Evolutionary conservation across 2,113 vertebrate species (phyloP), one percentile per base, ranked within the genome.

Genomic region (Heterocephalus glaber): DNA sequence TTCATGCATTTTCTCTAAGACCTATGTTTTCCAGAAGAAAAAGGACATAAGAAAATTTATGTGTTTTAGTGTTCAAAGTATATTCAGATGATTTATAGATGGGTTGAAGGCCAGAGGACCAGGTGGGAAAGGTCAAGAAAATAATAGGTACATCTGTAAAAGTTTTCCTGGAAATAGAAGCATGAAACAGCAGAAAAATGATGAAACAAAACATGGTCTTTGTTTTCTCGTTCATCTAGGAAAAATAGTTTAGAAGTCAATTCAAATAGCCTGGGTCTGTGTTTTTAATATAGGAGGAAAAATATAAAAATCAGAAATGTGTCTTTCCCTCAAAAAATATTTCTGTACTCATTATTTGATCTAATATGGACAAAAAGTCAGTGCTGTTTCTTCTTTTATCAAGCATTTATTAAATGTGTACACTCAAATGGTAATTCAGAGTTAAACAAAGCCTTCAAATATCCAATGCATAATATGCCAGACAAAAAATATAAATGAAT

Each of bases 301-400:
- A 72, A 41, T 63, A 56, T 74, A 30, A 47, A 88, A 88, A 87
- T 95, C 22, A 93, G n/a, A 93, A 93, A 61, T 74, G 12, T 49
- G 1, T 88, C 7, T 86, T 90, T 54, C 3, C 28, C 35, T 4
- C 0, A 58, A 49, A 90, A 83, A 74, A 26, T 16, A 79, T 83
- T 90, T 80, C 63, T 93, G 49, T 20, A 84, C 22, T 38, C 22
- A 70, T 85, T 79, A 79, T 85, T 76, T 65, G 44, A 4, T 54
- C 80, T 58, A 58, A 47, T 66, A 41, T 56, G 49, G 30, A 77
- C 17, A 92, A 47, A 74, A 52, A 58, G 1, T 28, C 24, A 70
- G 14, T n/a, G 30, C 54, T 60, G 9, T 24, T 66, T 93, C 26
- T 81, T 89, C 30, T 54, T 84, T 54, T 52, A 38, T 65, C 38